These are phyloP conservation scores for Corydoras sp. DNA, from an alignment of 2,113 vertebrate genomes.

Conservation along the genomic window DNA sequence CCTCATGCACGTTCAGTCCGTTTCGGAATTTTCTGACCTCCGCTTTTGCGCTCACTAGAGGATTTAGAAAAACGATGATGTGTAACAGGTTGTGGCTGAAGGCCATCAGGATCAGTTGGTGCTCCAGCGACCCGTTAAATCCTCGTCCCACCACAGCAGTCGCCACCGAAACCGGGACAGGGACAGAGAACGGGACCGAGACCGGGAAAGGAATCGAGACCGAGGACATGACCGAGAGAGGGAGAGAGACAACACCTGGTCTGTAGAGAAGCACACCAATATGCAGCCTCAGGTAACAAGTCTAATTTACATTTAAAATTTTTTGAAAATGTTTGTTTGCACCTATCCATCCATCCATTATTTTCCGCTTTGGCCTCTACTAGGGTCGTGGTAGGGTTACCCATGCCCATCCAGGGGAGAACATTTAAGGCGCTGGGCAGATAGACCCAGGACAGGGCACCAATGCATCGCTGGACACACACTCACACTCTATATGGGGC, in stretches of 20 bases:
- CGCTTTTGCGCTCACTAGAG: not conserved
- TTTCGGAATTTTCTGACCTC: not conserved
- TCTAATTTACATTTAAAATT: not conserved
- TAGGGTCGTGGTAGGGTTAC: too few relatives aligned
- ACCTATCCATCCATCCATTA: not conserved
- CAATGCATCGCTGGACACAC: too few relatives aligned
- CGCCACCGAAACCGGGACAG: constrained; percentile 74
- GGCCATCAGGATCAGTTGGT: constrained; percentile 86
- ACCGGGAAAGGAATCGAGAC: constrained; percentile 59
- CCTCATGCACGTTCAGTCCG: constrained; percentile 28
- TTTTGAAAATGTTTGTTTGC: not conserved
- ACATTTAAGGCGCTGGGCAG: too few relatives aligned
- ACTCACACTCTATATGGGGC: too few relatives aligned
- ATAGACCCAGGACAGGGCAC: too few relatives aligned
- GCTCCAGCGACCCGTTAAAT: constrained; percentile 86
- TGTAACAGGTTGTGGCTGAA: constrained; percentile 78
- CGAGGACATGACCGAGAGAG: constrained; percentile 59
- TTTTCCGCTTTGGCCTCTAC: too few relatives aligned
- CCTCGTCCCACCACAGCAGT: constrained; percentile 86
- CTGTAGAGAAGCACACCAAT: constrained; percentile 83
- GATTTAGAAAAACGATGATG: constrained; percentile 3
- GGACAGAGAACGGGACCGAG: constrained; percentile 58
- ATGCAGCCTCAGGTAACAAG: constrained; percentile 81
- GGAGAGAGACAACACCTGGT: constrained; percentile 78
- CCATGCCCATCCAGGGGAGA: too few relatives aligned